These are phyloP conservation scores for Muscidifurax raptorellus DNA, from an alignment of 1,140 invertebrate genomes.

Conservation along the genomic window DNA sequence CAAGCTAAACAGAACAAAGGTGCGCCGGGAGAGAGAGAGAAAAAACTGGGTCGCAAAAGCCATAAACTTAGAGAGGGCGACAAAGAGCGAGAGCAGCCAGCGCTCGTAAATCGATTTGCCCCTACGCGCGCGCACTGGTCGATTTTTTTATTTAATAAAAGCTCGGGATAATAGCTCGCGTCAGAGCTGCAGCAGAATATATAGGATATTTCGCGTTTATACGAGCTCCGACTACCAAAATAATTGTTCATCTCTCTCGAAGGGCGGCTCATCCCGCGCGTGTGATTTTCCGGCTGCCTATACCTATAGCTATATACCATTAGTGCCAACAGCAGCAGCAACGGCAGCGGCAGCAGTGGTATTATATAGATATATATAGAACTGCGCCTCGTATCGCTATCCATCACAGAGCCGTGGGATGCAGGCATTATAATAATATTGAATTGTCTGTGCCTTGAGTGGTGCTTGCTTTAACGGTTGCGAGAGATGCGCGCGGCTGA, in stretches of 20 bases:
- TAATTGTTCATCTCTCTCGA: neutral
- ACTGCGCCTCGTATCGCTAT: constrained; percentile 2
- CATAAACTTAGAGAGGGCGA: neutral
- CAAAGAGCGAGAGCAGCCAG: neutral
- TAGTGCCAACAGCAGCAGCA: neutral
- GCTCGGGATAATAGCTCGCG: constrained; percentile 19
- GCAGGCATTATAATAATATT: constrained; percentile 5
- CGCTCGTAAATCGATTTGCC: constrained; percentile 9
- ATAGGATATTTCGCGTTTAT: no score
- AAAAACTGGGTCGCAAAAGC: neutral
- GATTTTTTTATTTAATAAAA: constrained; percentile 14
- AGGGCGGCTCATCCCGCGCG: neutral
- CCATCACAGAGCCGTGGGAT: neutral
- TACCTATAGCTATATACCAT: neutral
- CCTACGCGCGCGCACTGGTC: neutral
- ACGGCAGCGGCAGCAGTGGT: neutral
- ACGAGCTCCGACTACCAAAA: neutral
- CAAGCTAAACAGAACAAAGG: neutral
- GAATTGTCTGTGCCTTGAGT: neutral
- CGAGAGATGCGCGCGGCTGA: neutral
- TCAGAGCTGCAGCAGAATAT: neutral
- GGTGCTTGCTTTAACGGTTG: neutral
- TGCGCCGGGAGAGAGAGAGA: neutral
- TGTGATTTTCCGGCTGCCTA: neutral
- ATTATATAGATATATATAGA: no score